These are phyloP conservation scores for Illadopsis cleaveri DNA, from an alignment of 2,113 vertebrate species.

Conservation along the genomic window DNA sequence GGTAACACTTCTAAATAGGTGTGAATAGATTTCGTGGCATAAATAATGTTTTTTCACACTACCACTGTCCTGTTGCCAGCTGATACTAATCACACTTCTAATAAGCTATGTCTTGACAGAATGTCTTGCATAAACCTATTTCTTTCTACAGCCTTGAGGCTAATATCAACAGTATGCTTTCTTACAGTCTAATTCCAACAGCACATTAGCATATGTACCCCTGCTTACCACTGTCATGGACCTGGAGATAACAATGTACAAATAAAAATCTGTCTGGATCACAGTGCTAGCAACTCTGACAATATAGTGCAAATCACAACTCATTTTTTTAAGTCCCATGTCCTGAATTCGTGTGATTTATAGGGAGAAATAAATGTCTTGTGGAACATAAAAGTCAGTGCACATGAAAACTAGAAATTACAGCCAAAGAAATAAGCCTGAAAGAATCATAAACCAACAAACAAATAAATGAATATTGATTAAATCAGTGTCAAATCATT, in stretches of 20 bases:
- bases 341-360: not conserved
- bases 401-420: not conserved
- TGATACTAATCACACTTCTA: conserved; percentile 9
- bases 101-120: not conserved
- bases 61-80: not conserved
- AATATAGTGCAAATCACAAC: not conserved
- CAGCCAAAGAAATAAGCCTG: not conserved
- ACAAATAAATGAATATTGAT: not conserved
- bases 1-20: conserved; percentile 2
- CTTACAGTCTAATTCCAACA: not conserved
- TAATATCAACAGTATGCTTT: not conserved
- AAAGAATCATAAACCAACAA: not conserved
- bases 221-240: not conserved
- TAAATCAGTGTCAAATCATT: not conserved
- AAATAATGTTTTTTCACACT: not conserved
- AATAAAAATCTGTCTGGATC: not conserved
- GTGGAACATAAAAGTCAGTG: not conserved
- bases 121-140: not conserved
- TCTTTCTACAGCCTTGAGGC: not conserved
- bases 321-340: not conserved
- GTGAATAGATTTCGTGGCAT: not conserved
- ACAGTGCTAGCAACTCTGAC: not conserved
- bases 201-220: not conserved
- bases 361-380: not conserved
- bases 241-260: not conserved